Evolutionary conservation across 2,888 invertebrate genomes (phyloP).

Genomic region (Sisyra nigra): DNA sequence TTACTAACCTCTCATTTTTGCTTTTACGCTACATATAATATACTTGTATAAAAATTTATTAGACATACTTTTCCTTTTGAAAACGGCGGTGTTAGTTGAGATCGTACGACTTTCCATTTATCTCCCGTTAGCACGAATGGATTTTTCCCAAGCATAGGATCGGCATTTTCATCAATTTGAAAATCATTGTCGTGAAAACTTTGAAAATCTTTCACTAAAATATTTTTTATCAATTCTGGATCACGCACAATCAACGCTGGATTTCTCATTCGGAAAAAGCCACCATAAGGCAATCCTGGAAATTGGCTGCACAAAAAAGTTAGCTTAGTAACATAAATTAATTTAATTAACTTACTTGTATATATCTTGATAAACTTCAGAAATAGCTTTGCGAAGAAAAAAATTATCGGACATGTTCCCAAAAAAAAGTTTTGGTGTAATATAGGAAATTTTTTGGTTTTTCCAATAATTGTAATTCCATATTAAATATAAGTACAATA

Average conservation of each 20-base stretch:
- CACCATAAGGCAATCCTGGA: slow-evolving; percentile 18
- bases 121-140: slow-evolving; percentile 25
- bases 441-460: slow-evolving; percentile 22
- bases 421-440: slow-evolving; percentile 20
- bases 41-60: no score
- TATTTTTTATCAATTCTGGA: slow-evolving; percentile 19
- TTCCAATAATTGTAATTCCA: slow-evolving; percentile 23
- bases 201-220: slow-evolving; percentile 21
- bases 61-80: slow-evolving; percentile 23
- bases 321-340: background rate
- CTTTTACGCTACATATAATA: no score
- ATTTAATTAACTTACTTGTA: slow-evolving; percentile 21
- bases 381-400: slow-evolving; percentile 17
- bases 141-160: slow-evolving; percentile 25
- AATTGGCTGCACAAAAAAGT: slow-evolving; percentile 8
- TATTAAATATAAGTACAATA: background rate
- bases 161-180: slow-evolving; percentile 21
- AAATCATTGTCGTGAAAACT: slow-evolving; percentile 17
- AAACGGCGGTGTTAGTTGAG: slow-evolving; percentile 28
- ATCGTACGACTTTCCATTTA: slow-evolving; percentile 28
- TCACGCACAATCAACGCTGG: slow-evolving; percentile 20
- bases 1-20: no score
- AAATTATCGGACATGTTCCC: slow-evolving; percentile 23
- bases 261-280: slow-evolving; percentile 18
- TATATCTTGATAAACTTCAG: slow-evolving; percentile 22